Percentiles rank a stretch among this genome's conserved stretches.
Conservation (phyloP, 1,140 invertebrate species). For the Pararge aegeria region DNA sequence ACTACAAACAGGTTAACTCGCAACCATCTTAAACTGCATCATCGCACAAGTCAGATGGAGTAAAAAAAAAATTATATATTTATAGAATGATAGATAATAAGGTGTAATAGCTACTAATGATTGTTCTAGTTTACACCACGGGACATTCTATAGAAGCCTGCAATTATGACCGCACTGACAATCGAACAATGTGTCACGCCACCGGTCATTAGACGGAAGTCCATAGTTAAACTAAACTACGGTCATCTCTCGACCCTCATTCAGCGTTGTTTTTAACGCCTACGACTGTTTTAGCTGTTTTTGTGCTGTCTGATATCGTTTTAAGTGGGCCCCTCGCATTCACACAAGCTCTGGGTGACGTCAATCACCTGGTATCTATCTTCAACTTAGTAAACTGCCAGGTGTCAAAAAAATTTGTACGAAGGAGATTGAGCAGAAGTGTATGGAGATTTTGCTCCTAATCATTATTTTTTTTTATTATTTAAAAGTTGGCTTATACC, state of each 20-base stretch:
- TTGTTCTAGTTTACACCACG: conserved; percentile 14
- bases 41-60: too few relatives aligned
- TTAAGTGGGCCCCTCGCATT: conserved; percentile 46
- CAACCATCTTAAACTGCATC: too few relatives aligned
- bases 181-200: conserved; percentile 45
- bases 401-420: background rate
- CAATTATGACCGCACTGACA: conserved; percentile 19
- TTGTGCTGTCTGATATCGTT: conserved; percentile 48
- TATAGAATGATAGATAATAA: background rate
- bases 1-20: too few relatives aligned
- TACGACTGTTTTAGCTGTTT: conserved; percentile 44
- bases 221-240: conserved; percentile 65
- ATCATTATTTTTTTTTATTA: too few relatives aligned
- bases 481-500: too few relatives aligned
- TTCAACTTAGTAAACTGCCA: background rate
- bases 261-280: conserved; percentile 46
- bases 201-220: conserved; percentile 55
- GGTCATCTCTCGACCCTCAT: conserved; percentile 58
- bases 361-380: background rate
- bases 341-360: background rate
- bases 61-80: too few relatives aligned
- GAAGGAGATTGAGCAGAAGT: background rate
- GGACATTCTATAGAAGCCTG: conserved; percentile 8
- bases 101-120: background rate
- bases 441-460: too few relatives aligned